Conservation (phyloP, 2,888 invertebrate genomes). For the Zeuzera pyrina region DNA sequence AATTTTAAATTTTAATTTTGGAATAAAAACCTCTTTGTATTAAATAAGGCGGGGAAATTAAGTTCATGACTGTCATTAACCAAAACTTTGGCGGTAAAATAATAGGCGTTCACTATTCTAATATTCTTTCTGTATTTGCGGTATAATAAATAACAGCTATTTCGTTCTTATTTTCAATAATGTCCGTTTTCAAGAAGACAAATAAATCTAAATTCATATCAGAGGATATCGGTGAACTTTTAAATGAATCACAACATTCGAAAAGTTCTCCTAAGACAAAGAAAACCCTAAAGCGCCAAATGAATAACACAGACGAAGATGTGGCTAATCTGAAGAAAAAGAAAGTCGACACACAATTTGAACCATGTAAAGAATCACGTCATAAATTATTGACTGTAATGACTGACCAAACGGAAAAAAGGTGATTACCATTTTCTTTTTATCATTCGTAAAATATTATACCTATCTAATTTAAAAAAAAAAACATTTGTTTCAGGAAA, state of each 20-base stretch:
- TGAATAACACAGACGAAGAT: slow-evolving; percentile 25
- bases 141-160: too few relatives aligned
- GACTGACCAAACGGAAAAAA: slow-evolving; percentile 38
- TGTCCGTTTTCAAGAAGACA: slow-evolving; percentile 36
- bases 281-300: slow-evolving; percentile 34
- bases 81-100: too few relatives aligned
- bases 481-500: slow-evolving; percentile 32
- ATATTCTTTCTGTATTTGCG: too few relatives aligned
- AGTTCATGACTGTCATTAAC: too few relatives aligned
- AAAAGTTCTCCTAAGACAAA: slow-evolving; percentile 36
- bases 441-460: not conserved
- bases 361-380: slow-evolving; percentile 35
- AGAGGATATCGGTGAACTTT: slow-evolving; percentile 36
- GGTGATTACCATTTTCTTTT: slow-evolving; percentile 25
- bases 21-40: too few relatives aligned
- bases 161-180: slow-evolving; percentile 13
- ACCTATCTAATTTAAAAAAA: too few relatives aligned
- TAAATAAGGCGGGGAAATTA: too few relatives aligned
- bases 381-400: slow-evolving; percentile 45
- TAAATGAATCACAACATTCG: slow-evolving; percentile 36
- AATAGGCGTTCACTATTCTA: too few relatives aligned
- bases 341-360: slow-evolving; percentile 29
- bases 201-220: slow-evolving; percentile 35
- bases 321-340: too few relatives aligned
- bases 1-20: not conserved